Evolutionary conservation across 1,140 invertebrate genomes (phyloP).

Genomic region (Pemphigus obesinymphae): DNA sequence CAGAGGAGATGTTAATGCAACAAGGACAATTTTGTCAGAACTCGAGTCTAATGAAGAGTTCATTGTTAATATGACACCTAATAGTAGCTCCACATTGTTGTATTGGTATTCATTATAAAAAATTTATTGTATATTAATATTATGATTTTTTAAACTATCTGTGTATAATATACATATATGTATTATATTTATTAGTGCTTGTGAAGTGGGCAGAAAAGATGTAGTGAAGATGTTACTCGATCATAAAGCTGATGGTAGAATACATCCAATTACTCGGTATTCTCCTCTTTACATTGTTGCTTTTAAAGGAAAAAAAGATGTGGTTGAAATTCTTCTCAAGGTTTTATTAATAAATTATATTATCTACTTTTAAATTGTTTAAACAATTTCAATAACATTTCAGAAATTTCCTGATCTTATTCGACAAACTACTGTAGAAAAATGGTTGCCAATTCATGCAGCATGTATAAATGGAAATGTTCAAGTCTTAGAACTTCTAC

Average conservation of each 20-base stretch:
- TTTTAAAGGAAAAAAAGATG: slow-evolving; percentile 76
- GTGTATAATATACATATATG: too few species aligned
- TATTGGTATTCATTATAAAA: slow-evolving; percentile 63
- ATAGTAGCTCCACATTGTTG: slow-evolving; percentile 77
- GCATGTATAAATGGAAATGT: slow-evolving; percentile 83
- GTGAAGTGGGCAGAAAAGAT: slow-evolving; percentile 74
- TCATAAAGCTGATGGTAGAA: slow-evolving; percentile 76
- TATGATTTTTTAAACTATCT: not conserved
- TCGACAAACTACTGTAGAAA: slow-evolving; percentile 78
- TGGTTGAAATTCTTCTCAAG: slow-evolving; percentile 71
- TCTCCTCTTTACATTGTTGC: slow-evolving; percentile 88
- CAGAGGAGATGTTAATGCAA: slow-evolving; percentile 61
- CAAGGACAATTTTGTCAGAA: slow-evolving; percentile 62
- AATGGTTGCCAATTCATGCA: slow-evolving; percentile 87
- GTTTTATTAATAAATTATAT: slow-evolving; percentile 36
- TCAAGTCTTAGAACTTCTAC: slow-evolving; percentile 66
- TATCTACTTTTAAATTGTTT: slow-evolving; percentile 1
- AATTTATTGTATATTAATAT: not conserved
- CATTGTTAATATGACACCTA: slow-evolving; percentile 78
- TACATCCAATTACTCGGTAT: slow-evolving; percentile 84
- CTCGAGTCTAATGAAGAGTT: slow-evolving; percentile 63
- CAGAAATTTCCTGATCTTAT: slow-evolving; percentile 62
- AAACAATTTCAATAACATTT: slow-evolving; percentile 44
- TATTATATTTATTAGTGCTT: slow-evolving; percentile 58
- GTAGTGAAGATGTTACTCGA: slow-evolving; percentile 75